Conservation (phyloP, 2,888 invertebrate species). For the Latrodectus elegans region DNA sequence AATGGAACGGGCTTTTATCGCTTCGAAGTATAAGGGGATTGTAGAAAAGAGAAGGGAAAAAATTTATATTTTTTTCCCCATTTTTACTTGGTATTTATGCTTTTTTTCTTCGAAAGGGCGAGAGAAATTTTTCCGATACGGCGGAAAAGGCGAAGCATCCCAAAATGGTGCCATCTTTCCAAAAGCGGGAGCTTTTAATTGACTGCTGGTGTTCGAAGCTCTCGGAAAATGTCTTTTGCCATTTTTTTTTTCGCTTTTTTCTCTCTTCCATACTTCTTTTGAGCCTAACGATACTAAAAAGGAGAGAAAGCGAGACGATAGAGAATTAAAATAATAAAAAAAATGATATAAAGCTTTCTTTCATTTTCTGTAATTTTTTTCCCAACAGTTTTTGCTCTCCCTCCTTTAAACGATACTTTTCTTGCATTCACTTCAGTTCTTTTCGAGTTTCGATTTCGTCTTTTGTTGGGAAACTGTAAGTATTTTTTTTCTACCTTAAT, state of each 20-base stretch:
- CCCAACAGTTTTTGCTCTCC: slow-evolving; percentile 1
- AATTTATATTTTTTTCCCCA: slow-evolving; percentile 12
- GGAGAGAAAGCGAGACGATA: not conserved
- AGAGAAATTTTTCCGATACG: slow-evolving; percentile 64
- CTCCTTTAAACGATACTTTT: not conserved
- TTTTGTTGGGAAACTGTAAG: not conserved
- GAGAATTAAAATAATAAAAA: slow-evolving; percentile 12
- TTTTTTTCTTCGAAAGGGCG: slow-evolving; percentile 1
- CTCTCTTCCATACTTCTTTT: not conserved
- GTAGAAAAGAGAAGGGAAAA: slow-evolving; percentile 6
- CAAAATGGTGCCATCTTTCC: slow-evolving; percentile 40
- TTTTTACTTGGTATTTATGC: slow-evolving; percentile 3
- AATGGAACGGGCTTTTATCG: slow-evolving; percentile 68
- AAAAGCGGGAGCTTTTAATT: slow-evolving; percentile 56
- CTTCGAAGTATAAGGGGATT: slow-evolving; percentile 55
- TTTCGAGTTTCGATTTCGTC: not conserved
- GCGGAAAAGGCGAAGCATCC: slow-evolving; percentile 5
- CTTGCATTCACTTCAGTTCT: not conserved
- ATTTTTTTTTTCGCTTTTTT: slow-evolving; percentile 1
- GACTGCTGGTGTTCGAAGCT: slow-evolving; percentile 46
- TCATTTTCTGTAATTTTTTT: slow-evolving; percentile 7
- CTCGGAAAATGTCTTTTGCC: slow-evolving; percentile 17
- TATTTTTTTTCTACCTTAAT: not conserved
- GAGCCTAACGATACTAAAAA: slow-evolving; percentile 1
- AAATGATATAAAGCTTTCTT: not conserved